phyloP scores from a whole-genome alignment of 2,797 vertebrate genomes.

The Podarcis lilfordi region DNA sequence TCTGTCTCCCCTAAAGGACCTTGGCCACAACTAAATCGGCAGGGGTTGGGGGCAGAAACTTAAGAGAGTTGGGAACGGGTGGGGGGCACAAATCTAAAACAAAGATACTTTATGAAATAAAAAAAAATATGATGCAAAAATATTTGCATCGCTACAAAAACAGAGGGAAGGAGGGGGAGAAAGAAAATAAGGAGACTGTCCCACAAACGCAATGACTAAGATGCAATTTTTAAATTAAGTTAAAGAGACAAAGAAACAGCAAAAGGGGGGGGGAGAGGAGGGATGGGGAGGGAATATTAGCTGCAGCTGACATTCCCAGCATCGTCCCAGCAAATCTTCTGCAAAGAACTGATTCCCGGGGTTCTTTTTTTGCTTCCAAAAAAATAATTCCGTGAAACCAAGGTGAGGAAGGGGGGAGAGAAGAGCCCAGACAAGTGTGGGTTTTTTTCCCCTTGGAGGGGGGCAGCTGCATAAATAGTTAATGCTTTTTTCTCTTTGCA shows the following conservation, averaged over 20 bases:
- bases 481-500: conserved; percentile 47
- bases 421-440: not conserved
- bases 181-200: conserved; percentile 45
- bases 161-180: not conserved
- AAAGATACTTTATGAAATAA: conserved; percentile 16
- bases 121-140: conserved; percentile 31
- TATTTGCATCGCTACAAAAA: conserved; percentile 55
- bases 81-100: too few species aligned
- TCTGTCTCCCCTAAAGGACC: not conserved
- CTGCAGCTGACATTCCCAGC: conserved; percentile 4
- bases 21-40: not conserved
- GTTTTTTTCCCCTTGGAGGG: too few species aligned
- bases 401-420: not conserved
- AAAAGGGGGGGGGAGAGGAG: conserved; percentile 28
- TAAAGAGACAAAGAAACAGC: conserved; percentile 68
- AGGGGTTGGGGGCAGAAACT: not conserved
- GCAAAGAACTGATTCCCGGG: conserved; percentile 44
- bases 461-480: conserved; percentile 57
- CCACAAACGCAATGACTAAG: conserved; percentile 55
- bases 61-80: not conserved
- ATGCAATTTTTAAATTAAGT: conserved; percentile 73
- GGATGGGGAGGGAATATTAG: not conserved
- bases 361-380: not conserved
- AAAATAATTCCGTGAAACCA: conserved; percentile 47
- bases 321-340: conserved; percentile 35